Evolutionary conservation across 1,140 invertebrate genomes (phyloP).

Genomic region (Aradophagus sp.): DNA sequence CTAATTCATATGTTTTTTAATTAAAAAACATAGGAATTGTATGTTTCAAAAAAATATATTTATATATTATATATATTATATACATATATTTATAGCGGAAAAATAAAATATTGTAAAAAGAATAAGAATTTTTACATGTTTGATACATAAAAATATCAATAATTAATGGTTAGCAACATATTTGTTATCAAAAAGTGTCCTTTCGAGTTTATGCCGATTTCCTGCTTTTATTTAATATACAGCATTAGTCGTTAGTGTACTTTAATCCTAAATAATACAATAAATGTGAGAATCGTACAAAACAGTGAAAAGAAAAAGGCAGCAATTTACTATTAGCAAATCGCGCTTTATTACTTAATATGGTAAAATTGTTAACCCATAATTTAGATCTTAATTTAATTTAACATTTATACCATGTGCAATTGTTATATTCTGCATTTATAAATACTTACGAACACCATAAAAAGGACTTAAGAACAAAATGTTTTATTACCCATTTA

Average conservation of each 20-base stretch:
- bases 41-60: too few species aligned
- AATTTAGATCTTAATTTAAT: conserved; percentile 32
- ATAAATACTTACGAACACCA: conserved; percentile 21
- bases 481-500: conserved; percentile 24
- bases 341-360: conserved; percentile 20
- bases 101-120: too few species aligned
- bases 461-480: conserved; percentile 7
- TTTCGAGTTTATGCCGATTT: conserved; percentile 30
- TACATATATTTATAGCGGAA: too few species aligned
- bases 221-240: conserved; percentile 30
- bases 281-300: conserved; percentile 29
- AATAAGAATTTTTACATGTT: too few species aligned
- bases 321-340: conserved; percentile 24
- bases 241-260: conserved; percentile 24
- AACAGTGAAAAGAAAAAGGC: too few species aligned
- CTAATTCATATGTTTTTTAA: conserved; percentile 37
- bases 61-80: too few species aligned
- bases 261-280: conserved; percentile 28
- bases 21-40: too few species aligned
- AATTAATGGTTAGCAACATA: too few species aligned
- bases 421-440: conserved; percentile 49
- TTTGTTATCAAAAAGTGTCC: too few species aligned
- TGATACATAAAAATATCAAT: too few species aligned
- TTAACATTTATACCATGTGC: conserved; percentile 42
- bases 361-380: conserved; percentile 14